These are phyloP conservation scores for Argyresthia goedartella DNA, from an alignment of 2,888 invertebrate genomes.

Conservation along the genomic window DNA sequence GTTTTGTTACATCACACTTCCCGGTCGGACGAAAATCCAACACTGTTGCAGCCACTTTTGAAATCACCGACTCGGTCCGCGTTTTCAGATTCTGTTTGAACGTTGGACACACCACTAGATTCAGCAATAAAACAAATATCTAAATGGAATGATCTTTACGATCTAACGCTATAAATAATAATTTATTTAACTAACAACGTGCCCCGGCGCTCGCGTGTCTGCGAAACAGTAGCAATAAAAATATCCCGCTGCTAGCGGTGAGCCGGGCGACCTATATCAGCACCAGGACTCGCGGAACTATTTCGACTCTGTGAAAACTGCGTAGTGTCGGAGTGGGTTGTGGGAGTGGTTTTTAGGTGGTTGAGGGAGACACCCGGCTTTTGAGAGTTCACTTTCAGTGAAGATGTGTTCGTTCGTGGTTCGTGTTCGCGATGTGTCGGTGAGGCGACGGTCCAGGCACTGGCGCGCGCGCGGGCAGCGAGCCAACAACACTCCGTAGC, in stretches of 20 bases:
- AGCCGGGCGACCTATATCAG: constrained; percentile 68
- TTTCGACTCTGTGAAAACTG: not conserved
- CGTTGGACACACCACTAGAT: not conserved
- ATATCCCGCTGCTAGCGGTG: constrained; percentile 63
- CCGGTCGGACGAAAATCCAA: no score
- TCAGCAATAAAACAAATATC: constrained; percentile 15
- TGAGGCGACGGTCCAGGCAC: constrained; percentile 50
- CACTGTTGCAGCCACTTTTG: not conserved
- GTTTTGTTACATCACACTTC: not conserved
- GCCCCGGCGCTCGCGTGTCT: constrained; percentile 47
- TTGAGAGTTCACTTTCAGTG: constrained; percentile 28
- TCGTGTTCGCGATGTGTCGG: no score
- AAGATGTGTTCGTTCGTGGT: constrained; percentile 27
- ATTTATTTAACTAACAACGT: constrained; percentile 49
- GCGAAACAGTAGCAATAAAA: constrained; percentile 63
- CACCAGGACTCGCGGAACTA: constrained; percentile 21
- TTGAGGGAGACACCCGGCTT: constrained; percentile 11
- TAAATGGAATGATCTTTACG: constrained; percentile 65
- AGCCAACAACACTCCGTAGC: not conserved
- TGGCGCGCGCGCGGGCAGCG: constrained; percentile 19
- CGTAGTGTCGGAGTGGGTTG: not conserved
- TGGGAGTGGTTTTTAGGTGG: constrained; percentile 3
- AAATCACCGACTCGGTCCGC: not conserved
- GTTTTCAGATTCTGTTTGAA: not conserved
- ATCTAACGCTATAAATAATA: constrained; percentile 58